Base-by-base conservation (phyloP, 2,888 invertebrate species). In the Coleophora deauratella region DNA sequence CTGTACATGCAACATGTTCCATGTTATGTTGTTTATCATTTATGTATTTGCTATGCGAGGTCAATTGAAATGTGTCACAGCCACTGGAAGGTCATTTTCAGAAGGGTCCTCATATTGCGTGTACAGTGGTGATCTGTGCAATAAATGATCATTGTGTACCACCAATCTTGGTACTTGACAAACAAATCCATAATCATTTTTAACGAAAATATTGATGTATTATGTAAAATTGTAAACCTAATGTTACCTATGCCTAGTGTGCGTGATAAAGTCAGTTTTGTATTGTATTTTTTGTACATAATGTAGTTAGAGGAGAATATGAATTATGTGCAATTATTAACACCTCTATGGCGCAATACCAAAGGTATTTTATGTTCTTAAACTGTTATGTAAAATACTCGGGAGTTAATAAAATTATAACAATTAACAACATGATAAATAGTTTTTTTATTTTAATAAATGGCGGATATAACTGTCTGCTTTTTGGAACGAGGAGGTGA, bases 251-350 rank as follows among this genome's bases (percentile, higher is more conserved):
- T 57, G 59, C 54, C 60, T 68, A 72, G 64, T 69, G 63, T 62
- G 32, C 38, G 41, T 57, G 58, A 58, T 62, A 53, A 57, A 58
- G 59, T 58, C 58, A 56, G 57, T 70, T 62, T 77, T 78, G 66
- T 76, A 76, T 71, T 69, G 68, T 74, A 79, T 74, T 73, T 78
- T 82, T 76, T 84, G 82, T 84, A 84, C 67, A 82, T 80, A 82
- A 69, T 54, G 63, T 80, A 80, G 73, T 52, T 81, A 80, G 75
- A 70, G 62, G 59, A 72, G 6, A 72, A 74, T 67, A 75, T 64
- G 59, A 76, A 75, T 73, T 66, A 76, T 71, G 81, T 84, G 81
- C 82, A 80, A 84, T 81, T 78, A 81, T 62, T 66, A 74, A 68
- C 72, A 75, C 66, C 65, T 66, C 61, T 68, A 66, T 62, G 66